Evolutionary conservation across 2,888 invertebrate species (phyloP).

Genomic region (Meghimatium bilineatum): DNA sequence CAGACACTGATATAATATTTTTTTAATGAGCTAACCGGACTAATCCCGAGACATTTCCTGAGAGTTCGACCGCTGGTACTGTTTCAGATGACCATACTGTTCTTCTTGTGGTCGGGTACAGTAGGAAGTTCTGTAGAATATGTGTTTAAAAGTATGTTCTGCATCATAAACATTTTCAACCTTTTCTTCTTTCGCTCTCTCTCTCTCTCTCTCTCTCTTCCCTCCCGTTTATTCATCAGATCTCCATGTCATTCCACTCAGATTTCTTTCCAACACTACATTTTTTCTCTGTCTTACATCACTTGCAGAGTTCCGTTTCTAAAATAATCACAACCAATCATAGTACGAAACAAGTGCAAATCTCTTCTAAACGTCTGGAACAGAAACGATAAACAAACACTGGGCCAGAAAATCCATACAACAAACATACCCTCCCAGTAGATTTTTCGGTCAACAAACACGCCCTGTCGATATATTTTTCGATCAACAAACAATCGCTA

Average conservation of each 20-base stretch:
- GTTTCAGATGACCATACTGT: no score
- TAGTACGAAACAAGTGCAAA: neutral
- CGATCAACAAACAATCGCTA: neutral
- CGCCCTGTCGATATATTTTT: neutral
- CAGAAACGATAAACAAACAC: neutral
- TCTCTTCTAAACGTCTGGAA: neutral
- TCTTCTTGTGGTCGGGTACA: no score
- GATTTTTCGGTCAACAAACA: neutral
- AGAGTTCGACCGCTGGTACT: no score
- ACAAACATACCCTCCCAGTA: neutral
- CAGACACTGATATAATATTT: no score
- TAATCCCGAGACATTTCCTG: no score
- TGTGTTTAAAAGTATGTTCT: no score
- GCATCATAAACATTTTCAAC: neutral
- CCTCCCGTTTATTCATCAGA: no score
- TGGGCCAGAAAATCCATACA: neutral
- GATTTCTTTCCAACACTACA: neutral
- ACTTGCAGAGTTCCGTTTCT: neutral
- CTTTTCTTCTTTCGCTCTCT: neutral
- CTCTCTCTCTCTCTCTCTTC: neutral
- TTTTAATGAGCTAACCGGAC: no score
- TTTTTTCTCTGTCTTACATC: neutral
- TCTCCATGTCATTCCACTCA: no score
- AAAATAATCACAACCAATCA: neutral
- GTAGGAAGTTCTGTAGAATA: no score